Evolutionary conservation across 1,140 invertebrate genomes (phyloP).

Genomic region (Penaeus indicus): DNA sequence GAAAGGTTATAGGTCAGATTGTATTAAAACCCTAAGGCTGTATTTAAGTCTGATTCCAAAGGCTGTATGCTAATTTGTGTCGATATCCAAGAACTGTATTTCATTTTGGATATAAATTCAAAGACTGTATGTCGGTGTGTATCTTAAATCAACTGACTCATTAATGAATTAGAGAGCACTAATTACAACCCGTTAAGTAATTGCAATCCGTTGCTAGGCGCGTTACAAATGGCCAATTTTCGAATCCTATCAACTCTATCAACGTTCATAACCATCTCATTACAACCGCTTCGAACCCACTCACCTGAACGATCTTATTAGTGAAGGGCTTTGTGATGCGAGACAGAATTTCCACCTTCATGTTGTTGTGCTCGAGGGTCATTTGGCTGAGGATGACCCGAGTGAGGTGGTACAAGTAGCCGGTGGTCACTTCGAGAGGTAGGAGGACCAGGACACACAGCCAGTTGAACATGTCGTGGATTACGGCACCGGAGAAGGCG

Average conservation of each 20-base stretch:
- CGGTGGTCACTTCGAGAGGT: constrained; percentile 70
- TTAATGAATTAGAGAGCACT: too few species aligned
- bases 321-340: constrained; percentile 63
- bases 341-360: constrained; percentile 62
- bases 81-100: too few species aligned
- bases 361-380: constrained; percentile 20
- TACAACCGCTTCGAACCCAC: not conserved
- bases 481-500: constrained; percentile 71
- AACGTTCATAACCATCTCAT: not conserved
- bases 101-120: too few species aligned
- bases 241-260: not conserved
- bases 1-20: not conserved
- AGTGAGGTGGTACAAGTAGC: constrained; percentile 62
- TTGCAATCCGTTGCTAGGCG: too few species aligned
- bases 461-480: constrained; percentile 73
- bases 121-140: too few species aligned
- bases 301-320: constrained; percentile 61
- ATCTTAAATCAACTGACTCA: too few species aligned
- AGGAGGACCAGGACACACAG: constrained; percentile 71
- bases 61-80: too few species aligned
- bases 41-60: too few species aligned
- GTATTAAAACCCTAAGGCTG: too few species aligned
- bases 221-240: too few species aligned
- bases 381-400: constrained; percentile 41
- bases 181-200: too few species aligned